Percentiles rank a stretch among this genome's conserved stretches.
These are phyloP conservation scores for Apostichopus californicus DNA, from an alignment of 35 echinoderm and acorn worm species.

Conservation along the genomic window DNA sequence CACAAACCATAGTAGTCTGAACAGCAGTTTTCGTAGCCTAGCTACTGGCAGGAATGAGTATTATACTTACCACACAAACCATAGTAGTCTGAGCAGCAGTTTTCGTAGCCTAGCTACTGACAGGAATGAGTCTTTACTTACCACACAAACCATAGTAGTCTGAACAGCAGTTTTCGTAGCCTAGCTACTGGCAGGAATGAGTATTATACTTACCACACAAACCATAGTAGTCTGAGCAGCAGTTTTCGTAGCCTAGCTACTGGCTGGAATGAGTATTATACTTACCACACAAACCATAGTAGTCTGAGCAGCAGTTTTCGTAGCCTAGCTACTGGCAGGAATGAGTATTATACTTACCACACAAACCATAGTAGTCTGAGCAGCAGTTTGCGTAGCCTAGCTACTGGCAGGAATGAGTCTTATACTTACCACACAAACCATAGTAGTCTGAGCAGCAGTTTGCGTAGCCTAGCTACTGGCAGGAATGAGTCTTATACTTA, in stretches of 20 bases:
- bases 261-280: background rate
- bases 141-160: background rate
- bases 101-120: background rate
- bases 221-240: too few species aligned
- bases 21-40: background rate
- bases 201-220: too few species aligned
- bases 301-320: background rate
- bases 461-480: background rate
- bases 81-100: background rate
- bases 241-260: background rate
- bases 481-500: background rate
- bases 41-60: background rate
- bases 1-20: background rate
- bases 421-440: background rate
- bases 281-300: too few species aligned
- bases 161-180: conserved; percentile 1
- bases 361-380: background rate
- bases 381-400: background rate
- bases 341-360: background rate
- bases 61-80: background rate
- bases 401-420: background rate
- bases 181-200: too few species aligned
- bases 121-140: background rate
- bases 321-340: background rate
- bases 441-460: background rate